phyloP scores from a whole-genome alignment of 1,140 invertebrate species.

The Ridgeia piscesae region DNA sequence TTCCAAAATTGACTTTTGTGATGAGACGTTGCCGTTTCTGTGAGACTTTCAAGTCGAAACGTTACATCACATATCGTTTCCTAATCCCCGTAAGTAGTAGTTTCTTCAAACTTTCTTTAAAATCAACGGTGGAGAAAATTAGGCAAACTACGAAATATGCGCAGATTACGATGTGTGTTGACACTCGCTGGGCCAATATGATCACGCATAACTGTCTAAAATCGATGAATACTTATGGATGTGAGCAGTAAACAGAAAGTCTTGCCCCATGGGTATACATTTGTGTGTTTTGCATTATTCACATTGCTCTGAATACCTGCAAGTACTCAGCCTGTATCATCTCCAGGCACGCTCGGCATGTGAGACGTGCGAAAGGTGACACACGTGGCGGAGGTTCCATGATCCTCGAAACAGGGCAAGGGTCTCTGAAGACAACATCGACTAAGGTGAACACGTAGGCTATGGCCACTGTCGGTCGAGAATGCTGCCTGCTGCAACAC shows the following conservation, averaged over 20 bases:
- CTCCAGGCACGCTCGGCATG: not conserved
- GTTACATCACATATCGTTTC: not conserved
- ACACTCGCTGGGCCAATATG: no score
- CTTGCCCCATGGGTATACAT: not conserved
- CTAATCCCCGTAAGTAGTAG: not conserved
- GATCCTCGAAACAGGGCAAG: not conserved
- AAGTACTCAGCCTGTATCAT: not conserved
- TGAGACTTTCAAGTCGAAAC: not conserved
- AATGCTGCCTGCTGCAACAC: not conserved
- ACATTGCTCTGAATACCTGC: not conserved
- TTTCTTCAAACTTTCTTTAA: not conserved
- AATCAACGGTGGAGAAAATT: not conserved
- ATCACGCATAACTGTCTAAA: no score
- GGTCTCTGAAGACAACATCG: not conserved
- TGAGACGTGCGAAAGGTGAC: not conserved
- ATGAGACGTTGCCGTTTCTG: not conserved
- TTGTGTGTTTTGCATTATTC: not conserved
- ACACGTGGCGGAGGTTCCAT: not conserved
- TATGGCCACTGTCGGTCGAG: not conserved
- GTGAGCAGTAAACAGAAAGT: not conserved
- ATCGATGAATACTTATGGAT: not conserved
- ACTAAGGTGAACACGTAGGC: not conserved
- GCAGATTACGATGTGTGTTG: not conserved
- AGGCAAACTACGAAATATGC: not conserved
- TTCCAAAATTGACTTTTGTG: not conserved